Conservation (phyloP, 2,797 vertebrate genomes). For the Catharus ustulatus region DNA sequence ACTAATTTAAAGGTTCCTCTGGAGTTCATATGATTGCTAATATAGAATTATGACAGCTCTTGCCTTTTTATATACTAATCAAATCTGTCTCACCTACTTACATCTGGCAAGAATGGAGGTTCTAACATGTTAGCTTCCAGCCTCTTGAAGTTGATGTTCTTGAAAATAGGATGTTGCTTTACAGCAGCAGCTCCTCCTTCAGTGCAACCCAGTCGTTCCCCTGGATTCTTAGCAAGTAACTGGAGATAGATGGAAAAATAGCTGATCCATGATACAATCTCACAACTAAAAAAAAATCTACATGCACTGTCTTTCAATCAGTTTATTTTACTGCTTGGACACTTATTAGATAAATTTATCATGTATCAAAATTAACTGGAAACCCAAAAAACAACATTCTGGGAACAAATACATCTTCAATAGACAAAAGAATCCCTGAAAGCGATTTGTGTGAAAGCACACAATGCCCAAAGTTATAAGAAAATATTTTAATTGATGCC, state of each 20-base stretch:
- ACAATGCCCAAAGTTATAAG: not conserved
- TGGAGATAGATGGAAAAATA: conserved; percentile 36
- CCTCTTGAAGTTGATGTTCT: conserved; percentile 90
- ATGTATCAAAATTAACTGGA: not conserved
- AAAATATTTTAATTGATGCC: not conserved
- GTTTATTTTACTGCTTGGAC: not conserved
- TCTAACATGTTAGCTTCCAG: conserved; percentile 90
- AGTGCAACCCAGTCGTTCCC: conserved; percentile 84
- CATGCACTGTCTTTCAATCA: not conserved
- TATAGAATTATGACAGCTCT: not conserved
- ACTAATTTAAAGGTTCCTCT: not conserved
- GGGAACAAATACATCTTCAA: not conserved
- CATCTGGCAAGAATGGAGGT: conserved; percentile 91
- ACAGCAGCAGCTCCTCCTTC: conserved; percentile 83
- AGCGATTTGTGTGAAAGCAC: not conserved
- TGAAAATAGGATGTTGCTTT: conserved; percentile 89
- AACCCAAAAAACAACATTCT: not conserved
- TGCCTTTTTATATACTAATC: conserved; percentile 59
- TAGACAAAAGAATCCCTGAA: not conserved
- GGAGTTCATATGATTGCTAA: not conserved
- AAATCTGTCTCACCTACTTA: conserved; percentile 79
- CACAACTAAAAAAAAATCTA: not conserved
- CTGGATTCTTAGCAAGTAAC: conserved; percentile 89
- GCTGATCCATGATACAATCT: not conserved
- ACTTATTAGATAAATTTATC: not conserved